phyloP scores from a whole-genome alignment of 2,797 vertebrate genomes.

The Clarias pachynema region DNA sequence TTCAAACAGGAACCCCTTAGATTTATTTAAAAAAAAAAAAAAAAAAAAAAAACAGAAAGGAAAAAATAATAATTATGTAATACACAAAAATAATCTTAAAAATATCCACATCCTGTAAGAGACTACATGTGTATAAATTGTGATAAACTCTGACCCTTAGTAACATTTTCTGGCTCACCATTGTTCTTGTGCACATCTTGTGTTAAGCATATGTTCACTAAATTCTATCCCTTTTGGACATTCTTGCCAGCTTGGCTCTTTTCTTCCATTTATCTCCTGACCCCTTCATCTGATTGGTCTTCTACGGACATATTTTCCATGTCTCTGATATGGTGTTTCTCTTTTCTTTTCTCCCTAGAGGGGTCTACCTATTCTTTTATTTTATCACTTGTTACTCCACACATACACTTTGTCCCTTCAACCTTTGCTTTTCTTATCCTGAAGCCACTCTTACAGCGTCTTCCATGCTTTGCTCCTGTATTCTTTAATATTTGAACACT shows the following conservation, averaged over 20 bases:
- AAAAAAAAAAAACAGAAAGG: not conserved
- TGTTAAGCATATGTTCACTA: constrained; percentile 51
- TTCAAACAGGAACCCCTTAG: not conserved
- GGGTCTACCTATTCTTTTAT: constrained; percentile 40
- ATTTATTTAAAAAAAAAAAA: not conserved
- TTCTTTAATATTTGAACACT: constrained; percentile 23
- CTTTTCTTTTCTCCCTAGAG: constrained; percentile 42
- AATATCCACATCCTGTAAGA: constrained; percentile 64
- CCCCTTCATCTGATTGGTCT: constrained; percentile 45
- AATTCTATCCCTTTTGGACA: constrained; percentile 29
- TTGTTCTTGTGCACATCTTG: constrained; percentile 34
- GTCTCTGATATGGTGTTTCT: constrained; percentile 40
- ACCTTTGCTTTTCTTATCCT: constrained; percentile 22
- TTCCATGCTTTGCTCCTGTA: constrained; percentile 20
- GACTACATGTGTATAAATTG: constrained; percentile 37
- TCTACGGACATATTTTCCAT: constrained; percentile 44
- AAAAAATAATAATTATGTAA: no score
- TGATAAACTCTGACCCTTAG: constrained; percentile 65
- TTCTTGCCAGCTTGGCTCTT: constrained; percentile 51
- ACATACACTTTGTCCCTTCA: not conserved
- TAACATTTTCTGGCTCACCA: constrained; percentile 54
- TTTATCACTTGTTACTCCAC: constrained; percentile 45
- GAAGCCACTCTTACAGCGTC: constrained; percentile 55
- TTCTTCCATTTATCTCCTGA: constrained; percentile 44
- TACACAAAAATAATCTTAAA: constrained; percentile 39